A percentile compares a stretch with the other conserved stretches of the same genome.
phyloP scores from a whole-genome alignment of 2,113 vertebrate species.

The Crotalus viridis region DNA sequence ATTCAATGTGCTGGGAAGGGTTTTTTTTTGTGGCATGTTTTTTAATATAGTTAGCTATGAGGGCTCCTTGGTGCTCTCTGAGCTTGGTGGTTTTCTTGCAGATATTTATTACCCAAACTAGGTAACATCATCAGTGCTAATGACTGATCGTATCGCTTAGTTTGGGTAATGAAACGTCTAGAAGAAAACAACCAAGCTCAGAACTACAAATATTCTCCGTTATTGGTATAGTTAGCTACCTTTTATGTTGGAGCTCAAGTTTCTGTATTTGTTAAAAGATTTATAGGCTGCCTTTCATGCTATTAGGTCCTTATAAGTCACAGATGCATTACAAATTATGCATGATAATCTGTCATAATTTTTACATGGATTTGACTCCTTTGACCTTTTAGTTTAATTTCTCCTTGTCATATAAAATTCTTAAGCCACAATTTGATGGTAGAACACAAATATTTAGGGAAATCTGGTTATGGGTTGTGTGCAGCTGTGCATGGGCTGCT shows the following conservation, averaged over 20 bases:
- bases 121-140: neutral
- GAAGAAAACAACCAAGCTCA: neutral
- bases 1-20: neutral
- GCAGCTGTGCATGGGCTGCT: constrained; percentile 23
- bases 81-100: neutral
- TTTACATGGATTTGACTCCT: neutral
- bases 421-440: constrained; percentile 40
- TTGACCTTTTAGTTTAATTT: constrained; percentile 26
- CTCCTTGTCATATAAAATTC: constrained; percentile 42
- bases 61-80: neutral
- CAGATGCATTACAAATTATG: neutral
- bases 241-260: neutral
- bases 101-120: neutral
- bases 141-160: neutral
- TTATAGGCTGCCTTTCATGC: neutral
- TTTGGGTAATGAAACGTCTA: neutral
- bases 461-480: constrained; percentile 25
- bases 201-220: neutral
- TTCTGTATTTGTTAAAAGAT: neutral
- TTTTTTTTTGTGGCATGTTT: neutral
- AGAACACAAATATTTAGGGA: constrained; percentile 43
- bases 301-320: too few relatives aligned
- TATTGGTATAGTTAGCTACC: neutral
- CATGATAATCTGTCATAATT: neutral
- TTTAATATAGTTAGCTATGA: neutral